Evolutionary conservation across 2,888 invertebrate genomes (phyloP).

Genomic region (Steinernema hermaphroditum): DNA sequence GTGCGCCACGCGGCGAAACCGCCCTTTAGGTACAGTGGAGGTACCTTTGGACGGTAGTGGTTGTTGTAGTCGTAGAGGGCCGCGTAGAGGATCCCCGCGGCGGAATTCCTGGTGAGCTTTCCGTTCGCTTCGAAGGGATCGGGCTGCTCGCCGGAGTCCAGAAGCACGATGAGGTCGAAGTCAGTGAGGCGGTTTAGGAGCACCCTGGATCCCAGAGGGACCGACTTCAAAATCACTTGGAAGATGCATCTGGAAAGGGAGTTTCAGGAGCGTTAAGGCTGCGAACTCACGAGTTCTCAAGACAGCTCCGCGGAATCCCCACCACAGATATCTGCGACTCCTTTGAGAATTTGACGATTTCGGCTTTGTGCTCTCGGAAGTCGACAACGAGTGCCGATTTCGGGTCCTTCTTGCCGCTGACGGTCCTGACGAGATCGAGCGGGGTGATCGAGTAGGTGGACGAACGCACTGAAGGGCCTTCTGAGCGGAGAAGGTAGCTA

Average conservation of each 20-base stretch:
- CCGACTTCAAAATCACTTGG: neutral
- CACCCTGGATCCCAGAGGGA: neutral
- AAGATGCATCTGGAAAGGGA: conserved; percentile 3
- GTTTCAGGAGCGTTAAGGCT: too few species aligned
- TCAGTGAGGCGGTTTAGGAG: neutral
- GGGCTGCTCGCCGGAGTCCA: neutral
- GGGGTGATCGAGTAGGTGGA: neutral
- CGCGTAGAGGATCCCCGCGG: neutral
- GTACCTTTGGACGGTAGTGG: conserved; percentile 38
- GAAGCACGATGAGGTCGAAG: neutral
- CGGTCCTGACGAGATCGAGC: neutral
- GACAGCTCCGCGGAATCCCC: conserved; percentile 17
- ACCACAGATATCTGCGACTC: conserved; percentile 12
- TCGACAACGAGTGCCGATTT: neutral
- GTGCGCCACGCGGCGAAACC: conserved; percentile 54
- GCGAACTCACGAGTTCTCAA: conserved; percentile 3
- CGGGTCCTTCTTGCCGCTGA: neutral
- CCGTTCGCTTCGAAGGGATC: conserved; percentile 12
- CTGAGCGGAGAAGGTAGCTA: too few species aligned
- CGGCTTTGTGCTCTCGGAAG: neutral
- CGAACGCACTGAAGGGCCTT: neutral
- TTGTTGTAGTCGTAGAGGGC: conserved; percentile 37
- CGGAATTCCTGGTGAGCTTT: neutral
- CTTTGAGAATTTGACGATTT: neutral
- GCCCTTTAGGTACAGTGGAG: conserved; percentile 55